These are phyloP conservation scores for Sepiola atlantica DNA, from an alignment of 2,888 invertebrate species.

Conservation along the genomic window DNA sequence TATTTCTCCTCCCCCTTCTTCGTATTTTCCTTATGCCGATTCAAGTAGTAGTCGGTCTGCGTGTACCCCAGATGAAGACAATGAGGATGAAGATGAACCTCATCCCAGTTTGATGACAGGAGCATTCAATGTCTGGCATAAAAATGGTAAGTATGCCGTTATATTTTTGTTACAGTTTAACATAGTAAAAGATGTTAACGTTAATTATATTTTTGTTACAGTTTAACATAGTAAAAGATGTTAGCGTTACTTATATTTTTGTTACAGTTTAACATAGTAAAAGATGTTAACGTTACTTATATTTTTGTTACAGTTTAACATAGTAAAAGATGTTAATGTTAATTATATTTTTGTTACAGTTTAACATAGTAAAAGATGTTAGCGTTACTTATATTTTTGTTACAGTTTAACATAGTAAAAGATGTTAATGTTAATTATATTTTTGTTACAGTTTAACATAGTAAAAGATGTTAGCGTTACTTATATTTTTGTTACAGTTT, in stretches of 20 bases:
- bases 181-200: not conserved
- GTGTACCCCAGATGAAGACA: not conserved
- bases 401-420: not conserved
- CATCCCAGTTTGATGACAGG: not conserved
- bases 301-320: no score
- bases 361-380: not conserved
- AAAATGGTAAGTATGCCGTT: not conserved
- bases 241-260: not conserved
- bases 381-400: not conserved
- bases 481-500: not conserved
- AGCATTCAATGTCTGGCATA: not conserved
- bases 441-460: not conserved
- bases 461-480: no score
- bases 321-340: no score
- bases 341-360: not conserved
- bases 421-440: no score
- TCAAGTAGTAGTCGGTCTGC: not conserved
- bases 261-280: no score
- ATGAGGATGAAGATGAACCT: not conserved
- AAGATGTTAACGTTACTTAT: not conserved
- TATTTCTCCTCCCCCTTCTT: not conserved
- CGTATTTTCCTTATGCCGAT: not conserved
- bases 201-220: not conserved
- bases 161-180: not conserved
- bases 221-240: no score